Evolutionary conservation across 2,888 invertebrate species (phyloP), one percentile per base, ranked within the genome.

Genomic region (Perizoma affinitatum): DNA sequence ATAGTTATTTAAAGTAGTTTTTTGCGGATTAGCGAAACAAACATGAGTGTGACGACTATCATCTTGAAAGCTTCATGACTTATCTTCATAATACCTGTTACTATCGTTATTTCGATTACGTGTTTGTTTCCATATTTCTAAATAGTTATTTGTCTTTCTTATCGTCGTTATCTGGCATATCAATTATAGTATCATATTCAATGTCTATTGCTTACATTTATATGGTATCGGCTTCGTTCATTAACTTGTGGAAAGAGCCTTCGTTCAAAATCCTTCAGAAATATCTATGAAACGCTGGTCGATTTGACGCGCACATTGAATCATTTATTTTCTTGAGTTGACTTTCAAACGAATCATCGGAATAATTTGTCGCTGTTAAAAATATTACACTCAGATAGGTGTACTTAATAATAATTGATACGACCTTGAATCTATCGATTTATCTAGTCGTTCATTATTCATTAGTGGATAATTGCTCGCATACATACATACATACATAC

Each of bases 61-160:
- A 38, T 38, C 69, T 78, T 77, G 70, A 74, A 65, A 65, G 42
- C 69, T 67, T 66, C 66, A 69, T 74, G 71, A 72, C 70, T 71
- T 79, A 83, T 85, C 81, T 49, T 40, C 38, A 63, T 22, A 22
- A 22, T 69, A 74, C 74, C 74, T 79, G 72, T 74, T 71, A 53
- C 74, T 82, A 79, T 84, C 79, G 71, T 66, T 64, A 66, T 74
- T 70, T 72, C 64, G 68, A 75, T 73, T 76, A 72, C 71, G 73
- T 71, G 77, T 75, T 76, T 74, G 70, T 79, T 75, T 70, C 63
- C 68, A 70, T 68, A 70, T 71, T 75, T 68, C 67, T 66, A 65
- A 61, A 72, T 61, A 59, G 66, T 71, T 72, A 71, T 69, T 72
- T 67, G 64, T 67, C 60, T 65, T 61, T 54, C 53, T 68, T 69